Percentiles rank a stretch among this genome's conserved stretches.
Evolutionary conservation across 53 echinoderm and acorn worm genomes (phyloP).

Genomic region (Echinometra lucunter): DNA sequence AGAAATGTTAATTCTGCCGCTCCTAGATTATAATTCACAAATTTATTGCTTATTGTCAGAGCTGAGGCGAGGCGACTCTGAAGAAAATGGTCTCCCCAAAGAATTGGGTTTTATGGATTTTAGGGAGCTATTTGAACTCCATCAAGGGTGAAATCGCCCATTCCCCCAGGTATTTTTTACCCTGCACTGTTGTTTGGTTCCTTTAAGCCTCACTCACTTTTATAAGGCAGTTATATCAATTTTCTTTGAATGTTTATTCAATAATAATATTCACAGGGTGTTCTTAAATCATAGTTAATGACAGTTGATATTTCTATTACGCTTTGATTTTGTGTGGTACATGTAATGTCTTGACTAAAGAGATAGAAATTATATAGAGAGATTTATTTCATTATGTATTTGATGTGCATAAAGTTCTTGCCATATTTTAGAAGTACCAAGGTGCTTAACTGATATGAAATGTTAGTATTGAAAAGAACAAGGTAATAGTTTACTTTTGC

Average conservation of each 20-base stretch:
- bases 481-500: neutral
- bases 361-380: neutral
- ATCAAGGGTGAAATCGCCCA: no score
- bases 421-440: neutral
- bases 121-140: no score
- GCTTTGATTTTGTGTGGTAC: neutral
- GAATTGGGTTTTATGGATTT: no score
- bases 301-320: neutral
- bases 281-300: neutral
- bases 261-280: conserved; percentile 20
- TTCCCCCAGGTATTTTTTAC: no score
- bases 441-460: neutral
- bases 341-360: neutral
- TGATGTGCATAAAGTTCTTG: neutral
- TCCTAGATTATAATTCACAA: no score
- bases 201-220: no score
- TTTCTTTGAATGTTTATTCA: neutral
- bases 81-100: no score
- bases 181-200: no score
- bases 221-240: neutral
- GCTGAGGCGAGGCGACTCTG: no score
- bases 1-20: no score
- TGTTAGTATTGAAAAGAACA: neutral
- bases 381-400: neutral
- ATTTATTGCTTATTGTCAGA: no score